Percentiles rank a stretch among this genome's conserved stretches.
These are phyloP conservation scores for Parnassius apollo DNA, from an alignment of 2,888 invertebrate species.

Conservation along the genomic window DNA sequence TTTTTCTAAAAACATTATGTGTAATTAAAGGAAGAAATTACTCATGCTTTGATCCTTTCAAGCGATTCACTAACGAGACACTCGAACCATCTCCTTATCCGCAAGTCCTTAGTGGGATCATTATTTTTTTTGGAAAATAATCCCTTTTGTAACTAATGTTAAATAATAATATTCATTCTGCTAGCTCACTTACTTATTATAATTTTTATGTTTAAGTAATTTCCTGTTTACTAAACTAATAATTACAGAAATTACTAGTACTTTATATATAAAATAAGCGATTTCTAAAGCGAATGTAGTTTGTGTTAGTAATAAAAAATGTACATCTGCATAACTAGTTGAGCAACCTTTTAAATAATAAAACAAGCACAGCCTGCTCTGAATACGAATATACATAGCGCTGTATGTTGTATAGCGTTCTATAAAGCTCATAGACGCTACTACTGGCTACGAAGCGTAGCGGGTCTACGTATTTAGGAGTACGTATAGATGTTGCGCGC, in stretches of 20 bases:
- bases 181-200: too few relatives aligned
- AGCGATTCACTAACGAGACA: conserved; percentile 11
- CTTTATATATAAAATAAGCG: too few relatives aligned
- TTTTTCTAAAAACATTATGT: too few relatives aligned
- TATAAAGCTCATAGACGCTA: conserved; percentile 43
- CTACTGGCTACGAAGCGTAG: conserved; percentile 61
- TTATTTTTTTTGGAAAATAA: not conserved
- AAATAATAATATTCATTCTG: not conserved
- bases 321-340: not conserved
- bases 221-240: too few relatives aligned
- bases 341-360: conserved; percentile 9
- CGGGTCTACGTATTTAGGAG: conserved; percentile 35
- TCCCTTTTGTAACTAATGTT: not conserved
- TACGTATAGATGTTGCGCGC: conserved; percentile 17
- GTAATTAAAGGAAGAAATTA: not conserved
- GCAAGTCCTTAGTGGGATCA: not conserved
- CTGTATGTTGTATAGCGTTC: conserved; percentile 1
- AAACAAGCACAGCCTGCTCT: conserved; percentile 2
- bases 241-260: too few relatives aligned
- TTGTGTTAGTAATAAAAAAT: not conserved
- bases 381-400: conserved; percentile 4
- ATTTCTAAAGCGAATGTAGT: not conserved
- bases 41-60: not conserved
- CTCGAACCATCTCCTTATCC: conserved; percentile 1
- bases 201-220: too few relatives aligned